Evolutionary conservation across 2,113 vertebrate genomes (phyloP).

Genomic region (Talpa occidentalis): DNA sequence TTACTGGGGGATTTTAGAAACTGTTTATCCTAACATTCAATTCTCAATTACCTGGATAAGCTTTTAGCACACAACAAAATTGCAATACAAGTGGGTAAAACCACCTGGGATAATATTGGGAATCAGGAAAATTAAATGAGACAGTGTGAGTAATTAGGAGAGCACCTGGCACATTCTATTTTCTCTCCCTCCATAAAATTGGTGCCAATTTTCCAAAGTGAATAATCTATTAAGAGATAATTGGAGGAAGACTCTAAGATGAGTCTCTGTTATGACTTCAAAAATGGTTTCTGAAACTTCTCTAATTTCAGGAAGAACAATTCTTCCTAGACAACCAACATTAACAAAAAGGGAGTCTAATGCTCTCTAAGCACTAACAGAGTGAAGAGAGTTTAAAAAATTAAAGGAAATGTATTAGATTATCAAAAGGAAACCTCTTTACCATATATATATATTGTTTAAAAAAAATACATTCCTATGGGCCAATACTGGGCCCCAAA

Average conservation of each 20-base stretch:
- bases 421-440: background rate
- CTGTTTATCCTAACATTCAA: background rate
- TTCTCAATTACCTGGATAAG: background rate
- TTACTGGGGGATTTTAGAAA: background rate
- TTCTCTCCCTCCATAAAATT: background rate
- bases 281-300: background rate
- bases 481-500: background rate
- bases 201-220: background rate
- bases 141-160: background rate
- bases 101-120: background rate
- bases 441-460: background rate
- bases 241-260: background rate
- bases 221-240: slow-evolving; percentile 11
- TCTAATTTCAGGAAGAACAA: slow-evolving; percentile 29
- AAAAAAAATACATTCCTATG: background rate
- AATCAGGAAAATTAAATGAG: background rate
- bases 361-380: background rate
- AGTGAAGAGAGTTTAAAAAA: background rate
- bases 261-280: background rate
- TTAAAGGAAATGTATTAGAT: background rate
- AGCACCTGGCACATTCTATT: background rate
- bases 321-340: slow-evolving; percentile 32
- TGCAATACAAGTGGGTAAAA: background rate
- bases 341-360: background rate
- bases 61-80: background rate